phyloP scores from a whole-genome alignment of 2,888 invertebrate species.

The Microplitis manilae region DNA sequence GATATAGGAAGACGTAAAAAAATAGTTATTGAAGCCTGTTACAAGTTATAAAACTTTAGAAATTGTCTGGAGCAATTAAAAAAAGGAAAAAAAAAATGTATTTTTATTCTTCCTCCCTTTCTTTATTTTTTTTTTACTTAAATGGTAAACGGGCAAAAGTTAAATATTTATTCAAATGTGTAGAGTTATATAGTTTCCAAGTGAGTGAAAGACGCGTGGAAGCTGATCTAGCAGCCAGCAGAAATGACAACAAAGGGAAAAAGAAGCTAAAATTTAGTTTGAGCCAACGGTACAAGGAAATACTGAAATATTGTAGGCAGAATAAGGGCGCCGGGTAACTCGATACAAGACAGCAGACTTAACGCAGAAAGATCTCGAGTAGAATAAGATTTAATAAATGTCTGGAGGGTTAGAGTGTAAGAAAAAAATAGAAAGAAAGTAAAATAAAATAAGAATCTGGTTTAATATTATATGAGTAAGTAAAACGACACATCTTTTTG shows the following conservation, averaged over 20 bases:
- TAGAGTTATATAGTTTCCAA: not conserved
- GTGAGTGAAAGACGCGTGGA: constrained; percentile 18
- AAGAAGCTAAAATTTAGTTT: constrained; percentile 27
- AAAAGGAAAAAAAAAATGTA: not conserved
- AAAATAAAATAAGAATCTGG: constrained; percentile 6
- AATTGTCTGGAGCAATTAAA: not conserved
- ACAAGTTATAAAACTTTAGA: not conserved
- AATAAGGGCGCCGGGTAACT: constrained; percentile 53
- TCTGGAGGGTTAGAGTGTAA: constrained; percentile 43
- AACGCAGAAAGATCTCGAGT: constrained; percentile 50
- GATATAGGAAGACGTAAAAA: not conserved
- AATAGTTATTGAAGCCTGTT: not conserved
- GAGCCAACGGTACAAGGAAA: not conserved
- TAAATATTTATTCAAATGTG: constrained; percentile 1
- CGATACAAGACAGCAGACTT: constrained; percentile 53
- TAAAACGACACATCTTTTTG: constrained; percentile 36
- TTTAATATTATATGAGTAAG: constrained; percentile 15
- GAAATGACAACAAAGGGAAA: constrained; percentile 20
- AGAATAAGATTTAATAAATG: constrained; percentile 68
- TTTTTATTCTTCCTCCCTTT: not conserved
- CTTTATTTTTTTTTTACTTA: not conserved
- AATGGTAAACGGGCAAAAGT: not conserved
- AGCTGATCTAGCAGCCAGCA: constrained; percentile 20
- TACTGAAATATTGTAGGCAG: constrained; percentile 23
- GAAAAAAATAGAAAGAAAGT: constrained; percentile 24